Evolutionary conservation across 2,113 vertebrate genomes (phyloP).

Genomic region (Mastomys natalensis): DNA sequence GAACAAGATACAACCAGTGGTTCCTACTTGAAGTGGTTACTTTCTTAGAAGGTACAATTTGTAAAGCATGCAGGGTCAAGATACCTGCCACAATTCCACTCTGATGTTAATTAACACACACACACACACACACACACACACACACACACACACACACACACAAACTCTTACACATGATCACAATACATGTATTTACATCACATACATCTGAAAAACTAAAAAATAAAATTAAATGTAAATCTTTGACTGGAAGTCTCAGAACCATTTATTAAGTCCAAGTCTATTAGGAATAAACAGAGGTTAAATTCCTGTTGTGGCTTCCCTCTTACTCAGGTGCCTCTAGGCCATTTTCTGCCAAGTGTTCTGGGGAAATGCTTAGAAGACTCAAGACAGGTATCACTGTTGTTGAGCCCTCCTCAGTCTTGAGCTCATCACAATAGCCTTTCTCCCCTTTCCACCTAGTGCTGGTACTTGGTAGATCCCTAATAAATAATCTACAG

Average conservation of each 20-base stretch:
- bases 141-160: background rate
- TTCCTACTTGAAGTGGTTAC: background rate
- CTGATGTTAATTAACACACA: background rate
- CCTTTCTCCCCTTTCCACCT: background rate
- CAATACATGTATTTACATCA: background rate
- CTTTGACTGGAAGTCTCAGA: background rate
- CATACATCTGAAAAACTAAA: background rate
- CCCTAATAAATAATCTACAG: background rate
- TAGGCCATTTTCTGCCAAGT: background rate
- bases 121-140: background rate
- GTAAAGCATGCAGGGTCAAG: background rate
- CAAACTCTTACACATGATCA: accelerated
- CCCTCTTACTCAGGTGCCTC: background rate
- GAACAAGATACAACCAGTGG: background rate
- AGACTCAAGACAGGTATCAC: background rate
- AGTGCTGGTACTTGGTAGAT: background rate
- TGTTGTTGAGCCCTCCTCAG: background rate
- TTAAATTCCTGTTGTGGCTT: background rate
- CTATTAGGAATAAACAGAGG: background rate
- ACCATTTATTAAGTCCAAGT: background rate
- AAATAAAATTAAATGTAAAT: slow-evolving; percentile 11
- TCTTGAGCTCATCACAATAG: background rate
- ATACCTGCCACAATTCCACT: background rate
- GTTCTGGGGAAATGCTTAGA: background rate
- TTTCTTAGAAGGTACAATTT: background rate